A percentile compares a stretch with the other conserved stretches of the same genome.
Conservation (phyloP, 2,113 vertebrate species). For the Apodemus sylvaticus region DNA sequence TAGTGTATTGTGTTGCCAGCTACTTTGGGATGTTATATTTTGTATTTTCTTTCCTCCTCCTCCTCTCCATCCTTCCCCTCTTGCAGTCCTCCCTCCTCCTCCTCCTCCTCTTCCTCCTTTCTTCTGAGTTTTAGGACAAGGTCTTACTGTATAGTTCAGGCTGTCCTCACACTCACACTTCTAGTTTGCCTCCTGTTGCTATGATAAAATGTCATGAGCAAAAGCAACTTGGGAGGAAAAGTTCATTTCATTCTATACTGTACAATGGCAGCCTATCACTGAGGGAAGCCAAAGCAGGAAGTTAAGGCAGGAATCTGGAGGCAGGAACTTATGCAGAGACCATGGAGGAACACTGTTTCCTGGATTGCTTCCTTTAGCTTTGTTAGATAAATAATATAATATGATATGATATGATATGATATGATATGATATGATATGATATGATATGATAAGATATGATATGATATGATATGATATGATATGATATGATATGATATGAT, state of each 20-base stretch:
- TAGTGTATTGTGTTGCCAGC: background rate
- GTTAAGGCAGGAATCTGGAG: background rate
- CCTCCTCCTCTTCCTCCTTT: background rate
- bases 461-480: no score
- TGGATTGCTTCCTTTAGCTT: background rate
- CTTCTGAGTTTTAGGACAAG: background rate
- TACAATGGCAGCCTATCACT: background rate
- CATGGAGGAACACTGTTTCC: background rate
- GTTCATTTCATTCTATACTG: background rate
- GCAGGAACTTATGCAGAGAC: background rate
- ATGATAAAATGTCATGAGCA: background rate
- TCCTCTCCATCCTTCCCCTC: background rate
- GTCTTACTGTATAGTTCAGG: background rate
- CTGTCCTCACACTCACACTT: background rate
- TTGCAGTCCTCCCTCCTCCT: rapidly evolving
- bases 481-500: no score
- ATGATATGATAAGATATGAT: no score
- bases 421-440: no score
- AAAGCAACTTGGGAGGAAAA: background rate
- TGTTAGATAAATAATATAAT: background rate
- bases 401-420: no score
- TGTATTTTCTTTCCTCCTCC: background rate
- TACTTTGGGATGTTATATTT: background rate
- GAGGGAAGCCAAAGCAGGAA: background rate
- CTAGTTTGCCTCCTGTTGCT: background rate